Evolutionary conservation across 2,797 vertebrate genomes (phyloP).

Genomic region (Craterocephalus amniculus): DNA sequence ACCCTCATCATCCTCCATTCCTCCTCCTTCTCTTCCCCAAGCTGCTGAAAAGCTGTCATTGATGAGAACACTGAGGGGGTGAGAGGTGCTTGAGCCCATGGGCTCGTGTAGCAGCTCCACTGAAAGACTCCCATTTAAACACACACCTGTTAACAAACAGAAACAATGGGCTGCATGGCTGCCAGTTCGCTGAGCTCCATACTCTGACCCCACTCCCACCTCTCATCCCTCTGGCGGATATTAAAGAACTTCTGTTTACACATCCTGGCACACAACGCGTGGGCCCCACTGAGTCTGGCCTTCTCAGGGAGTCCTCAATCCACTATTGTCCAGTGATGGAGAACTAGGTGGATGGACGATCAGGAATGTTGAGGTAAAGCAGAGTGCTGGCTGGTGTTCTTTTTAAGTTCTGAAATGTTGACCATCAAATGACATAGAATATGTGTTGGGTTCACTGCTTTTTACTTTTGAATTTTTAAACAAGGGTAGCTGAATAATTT

Average conservation of each 20-base stretch:
- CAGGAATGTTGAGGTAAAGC: conserved; percentile 54
- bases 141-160: conserved; percentile 84
- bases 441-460: neutral
- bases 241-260: conserved; percentile 84
- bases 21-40: conserved; percentile 74
- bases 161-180: conserved; percentile 79
- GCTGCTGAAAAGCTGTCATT: conserved; percentile 82
- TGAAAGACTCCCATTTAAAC: conserved; percentile 81
- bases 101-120: conserved; percentile 70
- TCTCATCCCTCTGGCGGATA: conserved; percentile 62
- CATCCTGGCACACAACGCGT: conserved; percentile 75
- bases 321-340: conserved; percentile 56
- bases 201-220: conserved; percentile 65
- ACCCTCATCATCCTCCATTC: conserved; percentile 54
- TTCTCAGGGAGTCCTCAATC: conserved; percentile 60
- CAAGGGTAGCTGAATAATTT: too few species aligned
- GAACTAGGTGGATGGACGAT: conserved; percentile 32
- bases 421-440: conserved; percentile 1
- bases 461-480: neutral
- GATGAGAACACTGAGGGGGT: conserved; percentile 78
- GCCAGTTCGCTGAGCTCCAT: conserved; percentile 75
- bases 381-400: conserved; percentile 13
- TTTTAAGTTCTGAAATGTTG: conserved; percentile 20
- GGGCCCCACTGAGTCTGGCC: conserved; percentile 57
- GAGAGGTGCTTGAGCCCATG: conserved; percentile 77